Conservation (phyloP, 1,140 invertebrate species). For the Odontomachus brunneus region DNA sequence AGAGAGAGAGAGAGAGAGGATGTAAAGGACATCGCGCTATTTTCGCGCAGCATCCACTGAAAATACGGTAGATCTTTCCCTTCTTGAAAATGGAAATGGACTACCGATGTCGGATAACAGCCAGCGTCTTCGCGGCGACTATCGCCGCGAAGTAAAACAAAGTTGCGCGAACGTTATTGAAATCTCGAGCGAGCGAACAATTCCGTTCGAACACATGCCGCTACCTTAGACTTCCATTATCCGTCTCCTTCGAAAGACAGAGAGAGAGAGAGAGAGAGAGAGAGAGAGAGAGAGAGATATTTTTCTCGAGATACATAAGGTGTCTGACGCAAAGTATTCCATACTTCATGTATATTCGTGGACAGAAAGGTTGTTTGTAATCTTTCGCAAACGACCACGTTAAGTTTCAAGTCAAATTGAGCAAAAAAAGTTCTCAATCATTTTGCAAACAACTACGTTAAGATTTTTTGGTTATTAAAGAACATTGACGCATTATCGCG, state of each 20-base stretch:
- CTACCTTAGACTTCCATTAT: slow-evolving; percentile 29
- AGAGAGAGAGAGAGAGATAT: not conserved
- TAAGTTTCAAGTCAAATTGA: too few relatives aligned
- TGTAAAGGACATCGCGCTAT: slow-evolving; percentile 10
- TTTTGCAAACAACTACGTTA: too few relatives aligned
- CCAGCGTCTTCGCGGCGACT: slow-evolving; percentile 31
- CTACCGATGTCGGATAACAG: slow-evolving; percentile 55
- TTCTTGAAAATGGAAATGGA: slow-evolving; percentile 49
- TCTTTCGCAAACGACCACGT: too few relatives aligned
- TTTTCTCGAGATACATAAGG: not conserved
- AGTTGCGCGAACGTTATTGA: slow-evolving; percentile 42
- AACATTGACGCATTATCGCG: too few relatives aligned
- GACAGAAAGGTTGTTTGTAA: too few relatives aligned
- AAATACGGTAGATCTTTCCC: slow-evolving; percentile 10
- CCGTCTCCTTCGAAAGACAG: not conserved
- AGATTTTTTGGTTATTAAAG: too few relatives aligned
- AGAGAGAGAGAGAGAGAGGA: not conserved
- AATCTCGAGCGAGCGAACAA: slow-evolving; percentile 35
- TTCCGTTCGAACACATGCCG: slow-evolving; percentile 21
- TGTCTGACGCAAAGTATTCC: too few relatives aligned
- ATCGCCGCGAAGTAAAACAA: slow-evolving; percentile 49
- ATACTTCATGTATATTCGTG: too few relatives aligned
- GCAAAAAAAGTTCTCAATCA: too few relatives aligned
- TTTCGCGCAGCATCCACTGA: slow-evolving; percentile 24
- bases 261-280: not conserved